Conservation (phyloP, 2,888 invertebrate species). For the Copidosoma aretas region DNA sequence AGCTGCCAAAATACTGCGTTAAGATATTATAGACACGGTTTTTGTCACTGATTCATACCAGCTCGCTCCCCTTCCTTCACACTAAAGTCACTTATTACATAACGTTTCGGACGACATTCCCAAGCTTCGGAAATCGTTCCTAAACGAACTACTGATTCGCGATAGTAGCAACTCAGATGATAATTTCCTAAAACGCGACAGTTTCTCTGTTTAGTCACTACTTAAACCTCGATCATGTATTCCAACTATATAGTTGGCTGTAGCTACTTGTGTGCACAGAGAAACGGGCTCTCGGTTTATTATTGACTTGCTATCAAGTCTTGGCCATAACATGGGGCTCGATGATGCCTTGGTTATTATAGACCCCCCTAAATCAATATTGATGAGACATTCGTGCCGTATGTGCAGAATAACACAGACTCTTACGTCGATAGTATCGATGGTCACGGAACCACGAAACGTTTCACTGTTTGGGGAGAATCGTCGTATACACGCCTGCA, state of each 20-base stretch:
- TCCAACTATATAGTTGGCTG: constrained; percentile 31
- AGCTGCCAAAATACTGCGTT: too few species aligned
- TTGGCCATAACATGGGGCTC: constrained; percentile 25
- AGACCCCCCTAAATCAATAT: not conserved
- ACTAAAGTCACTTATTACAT: too few species aligned
- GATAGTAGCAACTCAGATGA: too few species aligned
- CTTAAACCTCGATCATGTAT: too few species aligned
- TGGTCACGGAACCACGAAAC: not conserved
- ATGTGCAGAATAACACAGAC: constrained; percentile 38
- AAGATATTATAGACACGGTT: too few species aligned
- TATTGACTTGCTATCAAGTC: constrained; percentile 25
- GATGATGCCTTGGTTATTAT: constrained; percentile 31
- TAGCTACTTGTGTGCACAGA: constrained; percentile 30
- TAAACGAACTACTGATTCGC: too few species aligned
- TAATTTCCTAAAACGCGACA: too few species aligned
- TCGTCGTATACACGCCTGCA: not conserved
- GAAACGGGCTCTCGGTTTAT: constrained; percentile 31
- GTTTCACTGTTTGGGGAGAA: constrained; percentile 13
- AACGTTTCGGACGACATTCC: too few species aligned
- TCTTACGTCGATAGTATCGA: constrained; percentile 31
- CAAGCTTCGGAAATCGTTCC: too few species aligned
- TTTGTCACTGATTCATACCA: too few species aligned
- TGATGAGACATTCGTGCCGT: constrained; percentile 9
- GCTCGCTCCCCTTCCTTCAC: too few species aligned
- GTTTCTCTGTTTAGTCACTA: too few species aligned